Evolutionary conservation across 2,797 vertebrate genomes (phyloP).

Genomic region (Caiman crocodilus): DNA sequence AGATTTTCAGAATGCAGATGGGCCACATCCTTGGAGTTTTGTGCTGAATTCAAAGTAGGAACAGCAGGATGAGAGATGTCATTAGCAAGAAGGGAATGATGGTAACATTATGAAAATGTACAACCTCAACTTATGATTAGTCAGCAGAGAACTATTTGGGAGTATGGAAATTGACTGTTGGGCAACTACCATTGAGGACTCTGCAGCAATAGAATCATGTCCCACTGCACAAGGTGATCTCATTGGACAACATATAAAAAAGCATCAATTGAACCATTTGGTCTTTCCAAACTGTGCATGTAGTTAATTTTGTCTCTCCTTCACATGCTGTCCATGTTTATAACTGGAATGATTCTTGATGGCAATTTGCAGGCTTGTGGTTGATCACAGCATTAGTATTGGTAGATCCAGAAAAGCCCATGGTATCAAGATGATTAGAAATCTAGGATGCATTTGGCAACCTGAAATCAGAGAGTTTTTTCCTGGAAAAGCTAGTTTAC

Average conservation of each 20-base stretch:
- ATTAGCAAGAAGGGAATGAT: not conserved
- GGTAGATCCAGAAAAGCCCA: not conserved
- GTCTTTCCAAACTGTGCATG: not conserved
- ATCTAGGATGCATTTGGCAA: slow-evolving; percentile 17
- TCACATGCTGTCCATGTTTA: not conserved
- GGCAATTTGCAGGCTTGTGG: not conserved
- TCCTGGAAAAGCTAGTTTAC: not conserved
- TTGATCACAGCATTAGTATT: not conserved
- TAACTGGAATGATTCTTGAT: not conserved
- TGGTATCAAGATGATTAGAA: not conserved
- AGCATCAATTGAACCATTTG: not conserved
- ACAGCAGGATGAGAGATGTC: not conserved
- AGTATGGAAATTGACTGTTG: not conserved
- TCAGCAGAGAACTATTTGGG: not conserved
- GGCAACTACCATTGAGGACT: not conserved
- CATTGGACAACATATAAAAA: not conserved
- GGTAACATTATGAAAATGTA: not conserved
- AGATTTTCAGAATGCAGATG: rapidly evolving
- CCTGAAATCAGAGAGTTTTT: not conserved
- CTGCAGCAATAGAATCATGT: not conserved
- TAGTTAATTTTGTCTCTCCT: not conserved
- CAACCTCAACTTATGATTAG: not conserved
- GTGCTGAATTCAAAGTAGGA: not conserved
- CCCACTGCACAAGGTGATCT: not conserved
- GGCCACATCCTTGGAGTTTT: not conserved